Percentiles rank a stretch among this genome's conserved stretches.
phyloP scores from a whole-genome alignment of 2,888 invertebrate species.

The Epinotia bilunana region DNA sequence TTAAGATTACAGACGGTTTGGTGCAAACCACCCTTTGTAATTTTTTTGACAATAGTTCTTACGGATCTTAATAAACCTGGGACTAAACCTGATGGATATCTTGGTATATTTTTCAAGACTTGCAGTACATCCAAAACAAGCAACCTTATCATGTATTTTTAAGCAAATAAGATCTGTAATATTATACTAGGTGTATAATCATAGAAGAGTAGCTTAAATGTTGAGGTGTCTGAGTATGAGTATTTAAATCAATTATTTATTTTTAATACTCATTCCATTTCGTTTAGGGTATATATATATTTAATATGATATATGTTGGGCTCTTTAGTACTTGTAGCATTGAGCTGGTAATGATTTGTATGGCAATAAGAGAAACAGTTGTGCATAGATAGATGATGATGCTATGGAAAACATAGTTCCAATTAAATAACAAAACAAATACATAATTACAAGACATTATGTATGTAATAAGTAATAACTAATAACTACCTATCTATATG shows the following conservation, averaged over 20 bases:
- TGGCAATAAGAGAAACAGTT: constrained; percentile 1
- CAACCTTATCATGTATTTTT: constrained; percentile 4
- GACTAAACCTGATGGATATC: not conserved
- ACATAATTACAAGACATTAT: constrained; percentile 24
- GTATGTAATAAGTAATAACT: too few species aligned
- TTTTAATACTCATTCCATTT: constrained; percentile 46
- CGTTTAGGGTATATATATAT: not conserved
- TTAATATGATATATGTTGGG: not conserved
- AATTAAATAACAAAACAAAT: not conserved
- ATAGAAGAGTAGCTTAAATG: constrained; percentile 14
- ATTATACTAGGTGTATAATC: constrained; percentile 27
- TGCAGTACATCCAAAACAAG: not conserved
- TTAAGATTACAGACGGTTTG: too few species aligned
- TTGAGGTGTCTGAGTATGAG: constrained; percentile 12
- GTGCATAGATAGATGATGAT: not conserved
- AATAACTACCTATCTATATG: constrained; percentile 18
- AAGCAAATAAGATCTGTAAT: constrained; percentile 36
- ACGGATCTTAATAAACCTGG: not conserved
- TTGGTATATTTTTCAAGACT: not conserved
- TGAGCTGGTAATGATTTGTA: not conserved
- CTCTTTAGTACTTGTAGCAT: not conserved
- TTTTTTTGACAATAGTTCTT: not conserved
- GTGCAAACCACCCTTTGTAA: too few species aligned
- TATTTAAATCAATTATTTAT: constrained; percentile 36
- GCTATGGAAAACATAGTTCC: constrained; percentile 1